Conservation (phyloP, 2,113 vertebrate species). For the Toxostoma redivivum region DNA sequence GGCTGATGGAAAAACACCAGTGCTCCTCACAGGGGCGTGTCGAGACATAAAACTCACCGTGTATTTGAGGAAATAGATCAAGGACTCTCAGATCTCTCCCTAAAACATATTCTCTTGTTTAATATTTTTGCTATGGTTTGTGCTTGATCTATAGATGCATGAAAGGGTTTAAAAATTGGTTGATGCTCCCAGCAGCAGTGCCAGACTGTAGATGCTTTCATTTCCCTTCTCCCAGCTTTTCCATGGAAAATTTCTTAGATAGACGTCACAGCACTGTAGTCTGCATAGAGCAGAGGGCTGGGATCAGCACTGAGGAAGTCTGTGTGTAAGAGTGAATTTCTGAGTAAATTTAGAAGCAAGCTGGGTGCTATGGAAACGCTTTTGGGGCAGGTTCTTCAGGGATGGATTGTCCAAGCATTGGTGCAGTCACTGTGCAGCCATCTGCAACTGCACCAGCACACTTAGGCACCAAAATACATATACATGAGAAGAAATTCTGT, state of each 20-base stretch:
- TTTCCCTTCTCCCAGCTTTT: neutral
- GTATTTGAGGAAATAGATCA: neutral
- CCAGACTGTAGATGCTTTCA: neutral
- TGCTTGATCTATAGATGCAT: neutral
- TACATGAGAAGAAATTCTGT: neutral
- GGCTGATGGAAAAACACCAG: constrained; percentile 25
- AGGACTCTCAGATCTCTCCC: neutral
- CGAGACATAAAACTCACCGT: neutral
- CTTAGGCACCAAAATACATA: neutral
- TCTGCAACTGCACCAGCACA: neutral
- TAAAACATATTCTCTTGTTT: neutral
- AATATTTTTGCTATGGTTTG: neutral
- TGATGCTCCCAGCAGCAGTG: neutral
- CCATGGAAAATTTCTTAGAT: neutral
- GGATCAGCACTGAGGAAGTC: neutral
- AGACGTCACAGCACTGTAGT: neutral
- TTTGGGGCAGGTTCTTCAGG: neutral
- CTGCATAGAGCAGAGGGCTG: neutral
- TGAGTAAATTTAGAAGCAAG: neutral
- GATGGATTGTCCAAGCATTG: neutral
- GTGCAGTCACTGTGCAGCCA: neutral
- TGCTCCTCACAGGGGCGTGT: neutral
- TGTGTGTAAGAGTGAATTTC: neutral
- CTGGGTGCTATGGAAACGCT: neutral
- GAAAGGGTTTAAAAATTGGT: neutral